These are phyloP conservation scores for Ceratina australensis DNA, from an alignment of 1,140 invertebrate species.

Conservation along the genomic window DNA sequence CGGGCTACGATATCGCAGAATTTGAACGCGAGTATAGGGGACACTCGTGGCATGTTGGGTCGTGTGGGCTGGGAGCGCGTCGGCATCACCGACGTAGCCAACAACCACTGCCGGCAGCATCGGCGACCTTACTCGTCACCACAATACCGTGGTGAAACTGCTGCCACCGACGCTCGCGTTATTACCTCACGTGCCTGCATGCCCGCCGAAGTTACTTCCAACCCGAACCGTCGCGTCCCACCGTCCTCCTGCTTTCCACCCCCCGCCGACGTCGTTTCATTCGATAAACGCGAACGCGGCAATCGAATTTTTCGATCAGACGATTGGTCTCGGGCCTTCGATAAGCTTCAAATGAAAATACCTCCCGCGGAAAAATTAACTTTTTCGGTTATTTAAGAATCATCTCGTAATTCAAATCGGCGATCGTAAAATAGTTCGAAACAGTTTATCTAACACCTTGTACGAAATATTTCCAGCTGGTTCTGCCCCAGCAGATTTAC, in stretches of 20 bases:
- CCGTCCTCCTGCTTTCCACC: background rate
- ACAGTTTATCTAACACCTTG: too few species aligned
- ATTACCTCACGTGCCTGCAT: conserved; percentile 51
- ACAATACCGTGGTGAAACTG: conserved; percentile 51
- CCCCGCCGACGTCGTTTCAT: conserved; percentile 41
- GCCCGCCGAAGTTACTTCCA: conserved; percentile 44
- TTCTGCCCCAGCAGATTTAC: too few species aligned
- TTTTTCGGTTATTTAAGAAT: too few species aligned
- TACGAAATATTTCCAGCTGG: too few species aligned
- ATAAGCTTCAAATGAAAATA: too few species aligned
- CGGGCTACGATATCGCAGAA: conserved; percentile 35
- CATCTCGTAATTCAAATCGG: too few species aligned
- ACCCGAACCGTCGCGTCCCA: background rate
- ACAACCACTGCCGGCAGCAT: background rate
- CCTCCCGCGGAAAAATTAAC: too few species aligned
- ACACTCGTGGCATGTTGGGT: too few species aligned
- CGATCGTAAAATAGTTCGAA: too few species aligned
- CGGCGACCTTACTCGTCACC: conserved; percentile 33
- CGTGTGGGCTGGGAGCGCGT: background rate
- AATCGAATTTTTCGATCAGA: conserved; percentile 1
- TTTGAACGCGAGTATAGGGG: background rate
- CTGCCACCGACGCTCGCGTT: conserved; percentile 37
- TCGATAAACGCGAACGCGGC: conserved; percentile 43
- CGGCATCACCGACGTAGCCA: background rate
- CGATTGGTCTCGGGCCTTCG: too few species aligned